phyloP scores from a whole-genome alignment of 2,888 invertebrate genomes.

The Rapana venosa region DNA sequence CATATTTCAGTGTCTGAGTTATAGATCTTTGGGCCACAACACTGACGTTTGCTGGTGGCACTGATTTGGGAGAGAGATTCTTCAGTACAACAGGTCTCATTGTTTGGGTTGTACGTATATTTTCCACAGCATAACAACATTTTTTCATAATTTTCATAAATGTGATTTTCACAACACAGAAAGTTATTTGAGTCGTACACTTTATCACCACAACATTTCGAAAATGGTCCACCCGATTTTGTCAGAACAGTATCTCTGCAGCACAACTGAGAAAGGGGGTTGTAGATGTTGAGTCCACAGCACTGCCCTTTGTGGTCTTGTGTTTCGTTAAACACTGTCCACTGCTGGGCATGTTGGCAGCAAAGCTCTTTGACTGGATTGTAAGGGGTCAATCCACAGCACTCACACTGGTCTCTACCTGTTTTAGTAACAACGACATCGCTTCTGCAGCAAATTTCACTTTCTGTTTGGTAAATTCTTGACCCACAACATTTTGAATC shows the following conservation, averaged over 20 bases:
- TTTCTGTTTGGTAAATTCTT: not conserved
- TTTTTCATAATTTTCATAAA: not conserved
- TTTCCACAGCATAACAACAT: not conserved
- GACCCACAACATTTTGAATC: not conserved
- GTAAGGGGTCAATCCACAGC: not conserved
- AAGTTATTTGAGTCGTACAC: not conserved
- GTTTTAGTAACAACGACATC: not conserved
- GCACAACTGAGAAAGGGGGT: not conserved
- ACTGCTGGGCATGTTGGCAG: not conserved
- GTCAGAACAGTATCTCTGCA: not conserved
- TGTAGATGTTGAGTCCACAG: not conserved
- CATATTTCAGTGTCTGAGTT: not conserved
- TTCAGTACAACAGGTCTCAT: not conserved
- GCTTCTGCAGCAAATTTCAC: not conserved
- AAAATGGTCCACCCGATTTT: not conserved
- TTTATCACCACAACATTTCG: not conserved
- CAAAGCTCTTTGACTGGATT: not conserved
- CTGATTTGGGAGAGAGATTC: not conserved
- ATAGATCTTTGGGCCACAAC: not conserved
- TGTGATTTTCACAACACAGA: not conserved
- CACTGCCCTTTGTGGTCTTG: not conserved
- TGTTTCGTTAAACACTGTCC: not conserved
- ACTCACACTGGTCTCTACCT: not conserved
- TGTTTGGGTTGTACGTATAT: not conserved
- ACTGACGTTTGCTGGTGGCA: not conserved